These are phyloP conservation scores for Caenorhabditis imperialis DNA, from an alignment of 2,888 invertebrate species.

Conservation along the genomic window DNA sequence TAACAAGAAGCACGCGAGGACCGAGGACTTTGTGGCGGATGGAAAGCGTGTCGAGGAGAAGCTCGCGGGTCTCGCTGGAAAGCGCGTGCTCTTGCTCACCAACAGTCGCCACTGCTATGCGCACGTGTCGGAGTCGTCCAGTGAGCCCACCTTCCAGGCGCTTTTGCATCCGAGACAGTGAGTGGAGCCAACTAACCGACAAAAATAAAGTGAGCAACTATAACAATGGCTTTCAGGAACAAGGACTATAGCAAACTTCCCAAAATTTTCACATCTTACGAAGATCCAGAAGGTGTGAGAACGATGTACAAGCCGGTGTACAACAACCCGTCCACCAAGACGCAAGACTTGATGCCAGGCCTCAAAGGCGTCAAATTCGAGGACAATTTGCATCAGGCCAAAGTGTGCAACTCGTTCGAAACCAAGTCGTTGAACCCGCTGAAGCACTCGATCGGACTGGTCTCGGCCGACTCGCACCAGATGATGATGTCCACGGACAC, in stretches of 20 bases:
- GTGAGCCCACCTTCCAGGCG: not conserved
- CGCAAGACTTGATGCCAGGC: slow-evolving; percentile 9
- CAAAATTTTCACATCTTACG: not conserved
- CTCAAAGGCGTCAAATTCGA: not conserved
- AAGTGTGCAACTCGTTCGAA: slow-evolving; percentile 2
- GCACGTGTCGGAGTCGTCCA: slow-evolving; percentile 1
- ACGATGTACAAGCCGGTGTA: slow-evolving; percentile 1
- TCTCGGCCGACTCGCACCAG: slow-evolving; percentile 18
- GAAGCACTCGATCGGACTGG: slow-evolving; percentile 1
- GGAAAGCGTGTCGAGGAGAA: no score
- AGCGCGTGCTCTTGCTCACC: slow-evolving; percentile 6
- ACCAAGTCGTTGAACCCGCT: slow-evolving; percentile 2
- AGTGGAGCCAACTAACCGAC: no score
- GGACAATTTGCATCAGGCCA: not conserved
- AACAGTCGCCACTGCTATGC: slow-evolving; percentile 36
- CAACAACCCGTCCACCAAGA: not conserved
- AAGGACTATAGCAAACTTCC: not conserved
- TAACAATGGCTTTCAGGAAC: no score
- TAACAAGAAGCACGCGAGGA: not conserved
- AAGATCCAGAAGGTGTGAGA: not conserved
- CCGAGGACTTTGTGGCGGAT: no score
- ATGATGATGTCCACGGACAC: not conserved
- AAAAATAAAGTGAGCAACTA: no score
- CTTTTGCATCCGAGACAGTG: not conserved
- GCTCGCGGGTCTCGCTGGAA: not conserved